A percentile compares a stretch with the other conserved stretches of the same genome.
phyloP scores from a whole-genome alignment of 2,113 vertebrate species.

The Tachysurus vachellii region DNA sequence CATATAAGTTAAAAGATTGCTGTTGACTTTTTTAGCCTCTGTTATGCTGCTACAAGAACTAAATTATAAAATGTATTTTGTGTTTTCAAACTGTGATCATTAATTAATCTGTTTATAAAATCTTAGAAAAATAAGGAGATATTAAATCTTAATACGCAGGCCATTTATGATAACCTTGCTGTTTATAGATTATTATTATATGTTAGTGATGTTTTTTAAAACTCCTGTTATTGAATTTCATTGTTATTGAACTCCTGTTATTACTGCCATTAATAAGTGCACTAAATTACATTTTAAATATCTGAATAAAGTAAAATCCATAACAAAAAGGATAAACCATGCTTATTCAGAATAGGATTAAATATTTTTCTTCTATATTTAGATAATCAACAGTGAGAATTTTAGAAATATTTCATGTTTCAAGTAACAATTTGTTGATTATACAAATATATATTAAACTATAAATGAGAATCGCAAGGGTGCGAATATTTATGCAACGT shows the following conservation, averaged over 20 bases:
- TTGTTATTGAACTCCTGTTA: neutral
- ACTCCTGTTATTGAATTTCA: neutral
- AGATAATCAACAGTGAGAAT: neutral
- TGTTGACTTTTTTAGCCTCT: neutral
- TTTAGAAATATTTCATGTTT: neutral
- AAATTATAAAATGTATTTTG: no score
- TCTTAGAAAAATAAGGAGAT: neutral
- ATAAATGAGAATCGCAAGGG: neutral
- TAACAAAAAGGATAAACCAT: neutral
- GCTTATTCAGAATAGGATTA: neutral
- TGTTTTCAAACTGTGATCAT: neutral
- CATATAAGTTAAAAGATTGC: neutral
- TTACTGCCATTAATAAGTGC: neutral
- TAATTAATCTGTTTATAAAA: neutral
- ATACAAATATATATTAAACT: neutral
- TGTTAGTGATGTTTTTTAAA: neutral
- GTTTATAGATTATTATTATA: neutral
- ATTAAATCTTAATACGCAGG: neutral
- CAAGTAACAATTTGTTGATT: neutral
- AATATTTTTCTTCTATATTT: neutral
- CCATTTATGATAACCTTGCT: neutral
- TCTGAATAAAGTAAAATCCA: neutral
- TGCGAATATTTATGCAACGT: neutral
- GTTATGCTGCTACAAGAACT: neutral
- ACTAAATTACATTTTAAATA: neutral